phyloP scores from a whole-genome alignment of 2,888 invertebrate species.

The Stenotaenia linearis region DNA sequence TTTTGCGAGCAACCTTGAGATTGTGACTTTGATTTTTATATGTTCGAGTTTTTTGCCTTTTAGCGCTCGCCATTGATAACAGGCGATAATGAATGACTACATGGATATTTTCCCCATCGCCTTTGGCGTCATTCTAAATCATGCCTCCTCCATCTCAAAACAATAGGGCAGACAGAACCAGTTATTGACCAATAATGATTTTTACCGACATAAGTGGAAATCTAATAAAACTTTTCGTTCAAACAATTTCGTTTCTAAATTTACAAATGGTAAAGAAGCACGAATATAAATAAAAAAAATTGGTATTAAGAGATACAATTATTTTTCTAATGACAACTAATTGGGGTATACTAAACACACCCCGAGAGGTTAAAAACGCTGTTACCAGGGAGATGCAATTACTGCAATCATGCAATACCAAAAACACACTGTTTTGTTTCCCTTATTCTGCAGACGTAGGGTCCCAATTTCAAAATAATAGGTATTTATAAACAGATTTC shows the following conservation, averaged over 20 bases:
- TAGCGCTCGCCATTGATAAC: not conserved
- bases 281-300: no score
- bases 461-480: not conserved
- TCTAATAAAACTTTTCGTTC: not conserved
- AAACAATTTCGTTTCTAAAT: not conserved
- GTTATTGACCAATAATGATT: not conserved
- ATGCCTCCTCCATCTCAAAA: not conserved
- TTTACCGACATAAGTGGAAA: not conserved
- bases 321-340: not conserved
- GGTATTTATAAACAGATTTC: not conserved
- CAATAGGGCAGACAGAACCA: not conserved
- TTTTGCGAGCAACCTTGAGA: not conserved
- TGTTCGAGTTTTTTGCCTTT: not conserved
- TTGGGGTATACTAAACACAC: not conserved
- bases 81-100: not conserved
- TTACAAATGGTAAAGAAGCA: no score
- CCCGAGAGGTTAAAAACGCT: not conserved
- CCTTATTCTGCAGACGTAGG: not conserved
- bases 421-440: not conserved
- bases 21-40: not conserved
- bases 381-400: not conserved
- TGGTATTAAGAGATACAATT: not conserved
- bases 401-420: not conserved
- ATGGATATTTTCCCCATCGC: not conserved
- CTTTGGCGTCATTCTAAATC: not conserved